A percentile compares a stretch with the other conserved stretches of the same genome.
phyloP scores from a whole-genome alignment of 1,140 invertebrate genomes.

The Bicyclus anynana region DNA sequence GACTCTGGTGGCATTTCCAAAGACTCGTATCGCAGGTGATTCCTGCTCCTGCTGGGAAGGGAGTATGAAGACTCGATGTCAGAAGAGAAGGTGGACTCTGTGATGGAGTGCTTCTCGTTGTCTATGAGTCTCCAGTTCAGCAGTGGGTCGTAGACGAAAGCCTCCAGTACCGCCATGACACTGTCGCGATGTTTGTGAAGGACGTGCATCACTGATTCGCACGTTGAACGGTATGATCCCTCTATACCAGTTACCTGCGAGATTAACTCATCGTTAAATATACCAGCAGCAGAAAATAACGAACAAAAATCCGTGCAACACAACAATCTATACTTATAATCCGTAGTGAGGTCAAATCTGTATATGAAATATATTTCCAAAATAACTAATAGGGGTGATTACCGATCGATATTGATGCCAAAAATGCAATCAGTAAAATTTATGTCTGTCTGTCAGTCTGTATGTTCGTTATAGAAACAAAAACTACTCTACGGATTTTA shows the following conservation, averaged over 20 bases:
- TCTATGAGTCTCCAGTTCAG: conserved; percentile 94
- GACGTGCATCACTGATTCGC: conserved; percentile 98
- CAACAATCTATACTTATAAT: no score
- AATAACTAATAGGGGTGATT: no score
- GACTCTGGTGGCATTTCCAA: conserved; percentile 74
- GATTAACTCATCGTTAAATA: neutral
- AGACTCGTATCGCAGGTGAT: conserved; percentile 53
- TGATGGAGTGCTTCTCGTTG: conserved; percentile 55
- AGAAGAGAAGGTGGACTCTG: conserved; percentile 62
- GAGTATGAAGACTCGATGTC: conserved; percentile 63
- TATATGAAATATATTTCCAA: no score
- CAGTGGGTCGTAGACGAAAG: conserved; percentile 99
- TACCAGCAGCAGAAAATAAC: neutral
- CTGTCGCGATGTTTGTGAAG: conserved; percentile 97
- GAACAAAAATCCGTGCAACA: no score
- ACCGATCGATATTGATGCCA: no score
- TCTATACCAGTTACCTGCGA: conserved; percentile 84
- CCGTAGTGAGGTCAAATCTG: no score
- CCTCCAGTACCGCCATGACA: conserved; percentile 99
- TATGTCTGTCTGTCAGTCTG: no score
- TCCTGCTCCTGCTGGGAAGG: conserved; percentile 50
- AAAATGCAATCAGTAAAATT: no score
- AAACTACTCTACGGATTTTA: no score
- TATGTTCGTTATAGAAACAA: no score
- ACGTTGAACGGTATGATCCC: conserved; percentile 93